A percentile compares a stretch with the other conserved stretches of the same genome.
Evolutionary conservation across 2,113 vertebrate genomes (phyloP).

Genomic region (Mionectes macconnelli): DNA sequence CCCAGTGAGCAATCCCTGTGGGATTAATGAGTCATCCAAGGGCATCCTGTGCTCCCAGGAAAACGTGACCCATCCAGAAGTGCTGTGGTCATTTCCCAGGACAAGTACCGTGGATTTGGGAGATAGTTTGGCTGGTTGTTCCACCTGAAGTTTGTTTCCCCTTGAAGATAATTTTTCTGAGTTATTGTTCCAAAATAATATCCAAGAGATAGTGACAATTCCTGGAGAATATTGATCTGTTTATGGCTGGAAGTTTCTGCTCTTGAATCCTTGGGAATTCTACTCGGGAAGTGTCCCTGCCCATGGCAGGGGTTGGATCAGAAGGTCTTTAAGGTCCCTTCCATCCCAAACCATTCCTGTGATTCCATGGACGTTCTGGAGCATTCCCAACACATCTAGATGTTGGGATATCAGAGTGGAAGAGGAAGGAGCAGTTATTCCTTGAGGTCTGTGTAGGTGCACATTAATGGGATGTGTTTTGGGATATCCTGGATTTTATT

Average conservation of each 20-base stretch:
- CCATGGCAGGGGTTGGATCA: not conserved
- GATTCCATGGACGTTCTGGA: fast-evolving
- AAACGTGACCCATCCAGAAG: not conserved
- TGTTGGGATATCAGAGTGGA: not conserved
- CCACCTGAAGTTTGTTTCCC: not conserved
- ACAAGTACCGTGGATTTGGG: not conserved
- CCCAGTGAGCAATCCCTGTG: not conserved
- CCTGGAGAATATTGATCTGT: not conserved
- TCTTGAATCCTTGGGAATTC: not conserved
- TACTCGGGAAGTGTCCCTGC: not conserved
- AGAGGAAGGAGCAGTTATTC: not conserved
- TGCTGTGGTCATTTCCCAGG: not conserved
- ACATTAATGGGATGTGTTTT: not conserved
- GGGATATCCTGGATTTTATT: not conserved
- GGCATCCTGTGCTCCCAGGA: not conserved
- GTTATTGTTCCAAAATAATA: too few species aligned
- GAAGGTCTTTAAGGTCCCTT: not conserved
- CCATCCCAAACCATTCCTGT: not conserved
- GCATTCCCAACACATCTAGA: not conserved
- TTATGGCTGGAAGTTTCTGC: not conserved
- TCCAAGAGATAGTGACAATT: too few species aligned
- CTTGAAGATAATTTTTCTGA: not conserved
- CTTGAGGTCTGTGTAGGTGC: not conserved
- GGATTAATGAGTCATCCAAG: not conserved
- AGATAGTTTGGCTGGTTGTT: not conserved